Evolutionary conservation across 2,888 invertebrate species (phyloP).

Genomic region (Biston stratarius): DNA sequence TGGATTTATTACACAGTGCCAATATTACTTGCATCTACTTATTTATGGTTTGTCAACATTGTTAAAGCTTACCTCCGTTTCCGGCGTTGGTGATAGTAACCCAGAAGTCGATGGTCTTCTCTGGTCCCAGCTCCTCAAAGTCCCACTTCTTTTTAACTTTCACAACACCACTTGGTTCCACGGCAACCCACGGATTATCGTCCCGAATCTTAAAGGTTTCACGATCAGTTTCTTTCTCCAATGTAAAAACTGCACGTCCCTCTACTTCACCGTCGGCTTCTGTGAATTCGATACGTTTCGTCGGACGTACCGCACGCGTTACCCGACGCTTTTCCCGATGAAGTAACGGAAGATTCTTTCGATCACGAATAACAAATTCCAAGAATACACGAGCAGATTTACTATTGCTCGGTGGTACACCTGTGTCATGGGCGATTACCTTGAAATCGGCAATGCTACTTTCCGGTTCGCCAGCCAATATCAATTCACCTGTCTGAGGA

Average conservation of each 20-base stretch:
- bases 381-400: constrained; percentile 92
- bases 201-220: constrained; percentile 97
- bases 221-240: constrained; percentile 96
- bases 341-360: constrained; percentile 88
- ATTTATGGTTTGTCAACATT: constrained; percentile 10
- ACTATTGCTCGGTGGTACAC: constrained; percentile 90
- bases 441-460: constrained; percentile 89
- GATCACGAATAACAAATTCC: constrained; percentile 88
- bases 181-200: constrained; percentile 97
- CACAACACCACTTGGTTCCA: constrained; percentile 96
- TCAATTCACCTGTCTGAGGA: constrained; percentile 96
- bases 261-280: constrained; percentile 96
- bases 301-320: constrained; percentile 96
- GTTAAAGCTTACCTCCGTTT: constrained; percentile 90
- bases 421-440: constrained; percentile 94
- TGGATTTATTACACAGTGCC: constrained; percentile 37
- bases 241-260: constrained; percentile 94
- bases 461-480: constrained; percentile 92
- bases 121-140: constrained; percentile 96
- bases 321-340: constrained; percentile 92
- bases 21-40: constrained; percentile 3
- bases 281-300: constrained; percentile 96
- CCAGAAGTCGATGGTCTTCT: constrained; percentile 98
- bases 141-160: constrained; percentile 98
- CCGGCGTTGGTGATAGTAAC: constrained; percentile 96